Percentiles rank a stretch among this genome's conserved stretches.
These are phyloP conservation scores for Hypomecis punctinalis DNA, from an alignment of 2,888 invertebrate genomes.

Conservation along the genomic window DNA sequence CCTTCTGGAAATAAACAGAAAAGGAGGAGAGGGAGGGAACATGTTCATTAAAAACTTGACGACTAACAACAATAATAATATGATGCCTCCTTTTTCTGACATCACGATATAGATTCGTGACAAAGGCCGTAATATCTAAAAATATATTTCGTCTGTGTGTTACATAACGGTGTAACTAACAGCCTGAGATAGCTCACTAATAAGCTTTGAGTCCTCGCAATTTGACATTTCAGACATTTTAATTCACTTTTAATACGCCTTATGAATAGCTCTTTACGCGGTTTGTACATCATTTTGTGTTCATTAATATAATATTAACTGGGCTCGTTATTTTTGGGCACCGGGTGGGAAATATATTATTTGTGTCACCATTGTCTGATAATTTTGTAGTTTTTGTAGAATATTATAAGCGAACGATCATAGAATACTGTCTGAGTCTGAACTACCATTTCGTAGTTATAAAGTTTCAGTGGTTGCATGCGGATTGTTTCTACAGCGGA, in stretches of 20 bases:
- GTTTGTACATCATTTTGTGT: slow-evolving; percentile 79
- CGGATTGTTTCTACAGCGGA: no score
- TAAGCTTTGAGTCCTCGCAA: slow-evolving; percentile 75
- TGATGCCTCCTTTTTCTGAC: no score
- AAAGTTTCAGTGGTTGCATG: not conserved
- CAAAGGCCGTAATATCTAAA: no score
- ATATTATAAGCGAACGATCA: slow-evolving; percentile 43
- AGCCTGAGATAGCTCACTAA: slow-evolving; percentile 60
- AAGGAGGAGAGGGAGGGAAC: no score
- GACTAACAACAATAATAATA: no score
- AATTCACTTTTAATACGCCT: slow-evolving; percentile 79
- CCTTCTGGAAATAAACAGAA: no score
- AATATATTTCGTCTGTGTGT: no score
- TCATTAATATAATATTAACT: slow-evolving; percentile 79
- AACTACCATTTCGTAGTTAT: slow-evolving; percentile 43
- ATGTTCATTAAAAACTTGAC: no score
- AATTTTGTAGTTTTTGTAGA: slow-evolving; percentile 46
- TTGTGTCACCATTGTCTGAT: slow-evolving; percentile 59
- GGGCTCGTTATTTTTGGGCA: slow-evolving; percentile 70
- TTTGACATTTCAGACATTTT: slow-evolving; percentile 82
- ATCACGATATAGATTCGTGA: no score
- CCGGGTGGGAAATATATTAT: slow-evolving; percentile 62
- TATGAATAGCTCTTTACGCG: slow-evolving; percentile 81
- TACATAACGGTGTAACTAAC: slow-evolving; percentile 53
- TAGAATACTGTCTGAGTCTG: slow-evolving; percentile 55